A percentile compares a stretch with the other conserved stretches of the same genome.
phyloP scores from a whole-genome alignment of 2,113 vertebrate species.

The Serinus canaria region DNA sequence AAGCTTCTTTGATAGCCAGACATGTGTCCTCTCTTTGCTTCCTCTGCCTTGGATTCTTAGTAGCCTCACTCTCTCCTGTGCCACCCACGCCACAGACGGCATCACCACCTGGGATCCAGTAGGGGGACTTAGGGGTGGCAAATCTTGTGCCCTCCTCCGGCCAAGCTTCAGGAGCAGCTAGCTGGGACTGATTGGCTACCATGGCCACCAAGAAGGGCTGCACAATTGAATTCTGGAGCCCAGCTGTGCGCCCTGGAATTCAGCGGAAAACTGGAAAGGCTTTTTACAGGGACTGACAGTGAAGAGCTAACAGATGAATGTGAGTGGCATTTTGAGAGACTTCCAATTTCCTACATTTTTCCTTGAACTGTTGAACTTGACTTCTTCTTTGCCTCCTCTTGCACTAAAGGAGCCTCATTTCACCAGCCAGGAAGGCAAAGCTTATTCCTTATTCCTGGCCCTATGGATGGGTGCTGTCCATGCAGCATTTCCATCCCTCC shows the following conservation, averaged over 20 bases:
- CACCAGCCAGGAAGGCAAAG: neutral
- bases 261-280: neutral
- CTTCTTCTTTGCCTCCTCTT: neutral
- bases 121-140: too few relatives aligned
- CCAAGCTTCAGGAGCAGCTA: too few relatives aligned
- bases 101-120: too few relatives aligned
- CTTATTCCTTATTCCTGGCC: neutral
- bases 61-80: too few relatives aligned
- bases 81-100: too few relatives aligned
- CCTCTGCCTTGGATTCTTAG: too few relatives aligned
- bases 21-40: too few relatives aligned
- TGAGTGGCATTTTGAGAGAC: neutral
- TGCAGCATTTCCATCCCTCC: neutral
- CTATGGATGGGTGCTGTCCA: neutral
- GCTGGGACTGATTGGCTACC: too few relatives aligned
- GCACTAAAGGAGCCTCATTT: neutral
- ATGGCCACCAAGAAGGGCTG: too few relatives aligned
- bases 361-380: neutral
- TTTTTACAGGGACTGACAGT: neutral
- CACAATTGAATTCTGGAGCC: neutral
- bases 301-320: neutral
- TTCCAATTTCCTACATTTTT: neutral
- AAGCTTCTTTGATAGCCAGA: too few relatives aligned
- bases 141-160: too few relatives aligned
- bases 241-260: neutral